Evolutionary conservation across 2,797 vertebrate species (phyloP).

Genomic region (Acomys russatus): DNA sequence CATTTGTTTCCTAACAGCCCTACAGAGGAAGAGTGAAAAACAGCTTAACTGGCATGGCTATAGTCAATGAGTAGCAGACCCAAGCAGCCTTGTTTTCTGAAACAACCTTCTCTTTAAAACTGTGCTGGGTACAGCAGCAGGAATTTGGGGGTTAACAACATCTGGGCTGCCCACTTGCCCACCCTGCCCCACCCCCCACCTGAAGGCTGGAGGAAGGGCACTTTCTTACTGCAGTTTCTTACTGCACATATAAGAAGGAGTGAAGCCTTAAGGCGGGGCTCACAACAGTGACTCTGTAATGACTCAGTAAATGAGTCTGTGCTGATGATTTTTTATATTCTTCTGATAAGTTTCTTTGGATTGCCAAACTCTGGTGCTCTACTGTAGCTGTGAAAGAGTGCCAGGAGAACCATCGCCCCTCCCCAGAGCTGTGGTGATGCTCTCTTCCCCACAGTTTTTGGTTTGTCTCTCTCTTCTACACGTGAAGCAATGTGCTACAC

Average conservation of each 20-base stretch:
- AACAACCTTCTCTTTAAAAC: not conserved
- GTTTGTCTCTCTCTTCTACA: no score
- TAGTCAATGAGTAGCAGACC: not conserved
- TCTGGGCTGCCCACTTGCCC: not conserved
- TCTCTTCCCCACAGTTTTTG: no score
- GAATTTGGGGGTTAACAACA: not conserved
- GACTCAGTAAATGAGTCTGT: conserved; percentile 83
- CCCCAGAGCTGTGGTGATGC: not conserved
- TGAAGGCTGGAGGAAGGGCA: not conserved
- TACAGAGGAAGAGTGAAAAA: not conserved
- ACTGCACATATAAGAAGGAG: conserved; percentile 19
- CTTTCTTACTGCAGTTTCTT: not conserved
- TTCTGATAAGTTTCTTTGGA: conserved; percentile 73
- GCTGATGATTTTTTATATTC: conserved; percentile 73
- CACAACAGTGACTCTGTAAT: conserved; percentile 62
- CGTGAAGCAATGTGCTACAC: not conserved
- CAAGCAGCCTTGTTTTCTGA: not conserved
- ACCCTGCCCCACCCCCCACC: not conserved
- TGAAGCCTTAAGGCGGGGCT: conserved; percentile 27
- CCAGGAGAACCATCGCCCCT: not conserved
- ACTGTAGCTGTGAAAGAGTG: conserved; percentile 75
- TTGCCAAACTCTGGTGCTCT: conserved; percentile 78
- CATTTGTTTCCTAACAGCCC: not conserved
- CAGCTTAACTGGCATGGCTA: not conserved
- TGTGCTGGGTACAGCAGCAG: rapidly evolving